These are phyloP conservation scores for Lycodopsis pacificus DNA, from an alignment of 2,797 vertebrate genomes.

Conservation along the genomic window DNA sequence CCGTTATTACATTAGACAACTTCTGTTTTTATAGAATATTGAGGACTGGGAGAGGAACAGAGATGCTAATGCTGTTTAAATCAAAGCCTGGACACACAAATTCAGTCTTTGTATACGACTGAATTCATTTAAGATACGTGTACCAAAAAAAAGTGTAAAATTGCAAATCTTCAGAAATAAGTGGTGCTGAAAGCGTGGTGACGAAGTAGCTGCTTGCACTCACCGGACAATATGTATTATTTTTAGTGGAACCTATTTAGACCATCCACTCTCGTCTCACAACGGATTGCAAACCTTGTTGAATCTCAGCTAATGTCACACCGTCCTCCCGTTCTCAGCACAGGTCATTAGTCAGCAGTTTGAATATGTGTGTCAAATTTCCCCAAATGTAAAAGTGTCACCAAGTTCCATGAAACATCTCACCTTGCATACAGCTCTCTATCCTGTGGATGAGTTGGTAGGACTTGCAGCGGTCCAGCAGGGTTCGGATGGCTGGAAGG, in stretches of 20 bases:
- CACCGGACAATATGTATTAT: neutral
- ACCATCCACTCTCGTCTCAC: neutral
- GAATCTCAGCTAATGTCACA: neutral
- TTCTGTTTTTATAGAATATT: slow-evolving; percentile 34
- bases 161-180: neutral
- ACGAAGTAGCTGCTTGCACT: neutral
- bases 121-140: neutral
- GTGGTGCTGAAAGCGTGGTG: neutral
- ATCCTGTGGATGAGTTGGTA: slow-evolving; percentile 96
- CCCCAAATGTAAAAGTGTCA: neutral
- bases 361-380: neutral
- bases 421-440: slow-evolving; percentile 96
- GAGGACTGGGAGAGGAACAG: slow-evolving; percentile 15
- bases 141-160: neutral
- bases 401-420: neutral
- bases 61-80: slow-evolving; percentile 8
- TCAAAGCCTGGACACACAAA: neutral
- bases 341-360: neutral
- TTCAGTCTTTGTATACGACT: neutral
- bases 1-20: slow-evolving; percentile 35
- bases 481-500: slow-evolving; percentile 94
- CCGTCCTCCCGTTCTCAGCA: neutral
- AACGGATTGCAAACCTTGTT: neutral
- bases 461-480: slow-evolving; percentile 97
- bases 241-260: neutral